These are phyloP conservation scores for Epiblema foenella DNA, from an alignment of 2,888 invertebrate species.

Conservation along the genomic window DNA sequence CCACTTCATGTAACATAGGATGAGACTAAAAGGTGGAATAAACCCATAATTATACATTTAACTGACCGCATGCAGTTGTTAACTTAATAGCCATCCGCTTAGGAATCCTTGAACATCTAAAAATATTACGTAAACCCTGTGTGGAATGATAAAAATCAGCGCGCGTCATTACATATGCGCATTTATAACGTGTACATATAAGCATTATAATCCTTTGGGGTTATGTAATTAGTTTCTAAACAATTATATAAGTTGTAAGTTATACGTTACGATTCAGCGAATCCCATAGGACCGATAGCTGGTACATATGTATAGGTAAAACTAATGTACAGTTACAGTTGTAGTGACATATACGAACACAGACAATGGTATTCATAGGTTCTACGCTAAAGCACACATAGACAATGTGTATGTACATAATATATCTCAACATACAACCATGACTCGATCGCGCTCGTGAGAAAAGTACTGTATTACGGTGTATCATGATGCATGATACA, in stretches of 20 bases:
- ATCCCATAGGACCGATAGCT: slow-evolving; percentile 13
- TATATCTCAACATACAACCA: no score
- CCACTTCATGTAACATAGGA: slow-evolving; percentile 5
- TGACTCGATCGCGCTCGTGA: no score
- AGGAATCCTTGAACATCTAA: slow-evolving; percentile 22
- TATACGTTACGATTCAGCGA: slow-evolving; percentile 1
- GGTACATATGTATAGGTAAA: no score
- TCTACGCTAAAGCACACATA: no score
- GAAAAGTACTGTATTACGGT: no score
- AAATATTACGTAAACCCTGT: slow-evolving; percentile 25
- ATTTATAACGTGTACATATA: background rate
- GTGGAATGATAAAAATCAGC: slow-evolving; percentile 29
- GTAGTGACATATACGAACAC: no score
- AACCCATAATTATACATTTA: slow-evolving; percentile 17
- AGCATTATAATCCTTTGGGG: background rate
- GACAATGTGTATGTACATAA: no score
- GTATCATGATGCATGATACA: no score
- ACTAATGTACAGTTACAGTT: no score
- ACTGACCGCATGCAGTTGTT: slow-evolving; percentile 17
- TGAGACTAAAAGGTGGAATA: background rate
- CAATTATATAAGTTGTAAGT: slow-evolving; percentile 3
- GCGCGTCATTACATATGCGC: background rate
- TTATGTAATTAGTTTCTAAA: slow-evolving; percentile 10
- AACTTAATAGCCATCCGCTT: slow-evolving; percentile 31
- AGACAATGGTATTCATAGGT: no score